These are phyloP conservation scores for Pachyramphus minor DNA, from an alignment of 2,113 vertebrate genomes.

Conservation along the genomic window DNA sequence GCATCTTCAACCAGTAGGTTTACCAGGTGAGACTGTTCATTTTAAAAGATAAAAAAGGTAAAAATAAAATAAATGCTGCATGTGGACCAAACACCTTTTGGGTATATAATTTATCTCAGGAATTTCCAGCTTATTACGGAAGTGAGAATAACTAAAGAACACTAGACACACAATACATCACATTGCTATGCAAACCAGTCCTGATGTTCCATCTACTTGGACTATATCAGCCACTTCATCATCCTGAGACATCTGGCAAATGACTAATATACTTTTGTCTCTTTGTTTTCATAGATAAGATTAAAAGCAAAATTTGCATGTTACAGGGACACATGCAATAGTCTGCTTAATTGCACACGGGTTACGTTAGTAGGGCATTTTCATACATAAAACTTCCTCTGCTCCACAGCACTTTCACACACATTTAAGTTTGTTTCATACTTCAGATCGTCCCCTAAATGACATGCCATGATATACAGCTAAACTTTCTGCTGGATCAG, in stretches of 20 bases:
- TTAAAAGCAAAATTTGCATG: not conserved
- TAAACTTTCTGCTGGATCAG: conserved; percentile 1
- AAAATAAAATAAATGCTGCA: not conserved
- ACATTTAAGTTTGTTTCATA: not conserved
- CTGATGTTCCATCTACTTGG: not conserved
- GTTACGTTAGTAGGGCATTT: not conserved
- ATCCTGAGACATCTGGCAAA: not conserved
- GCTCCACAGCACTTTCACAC: not conserved
- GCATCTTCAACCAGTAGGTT: not conserved
- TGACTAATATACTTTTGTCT: not conserved
- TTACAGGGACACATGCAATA: not conserved
- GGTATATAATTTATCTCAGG: not conserved
- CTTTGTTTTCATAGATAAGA: not conserved
- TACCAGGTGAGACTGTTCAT: not conserved
- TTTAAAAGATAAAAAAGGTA: not conserved
- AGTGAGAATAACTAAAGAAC: not conserved
- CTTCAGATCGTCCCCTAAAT: not conserved
- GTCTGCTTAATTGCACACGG: not conserved
- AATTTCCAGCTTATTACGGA: not conserved
- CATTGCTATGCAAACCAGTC: not conserved
- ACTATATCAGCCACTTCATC: not conserved
- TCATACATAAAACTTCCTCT: not conserved
- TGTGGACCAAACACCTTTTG: not conserved
- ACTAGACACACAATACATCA: not conserved
- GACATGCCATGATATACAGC: not conserved